Conservation (phyloP, 2,113 vertebrate genomes). For the Candoia aspera region DNA sequence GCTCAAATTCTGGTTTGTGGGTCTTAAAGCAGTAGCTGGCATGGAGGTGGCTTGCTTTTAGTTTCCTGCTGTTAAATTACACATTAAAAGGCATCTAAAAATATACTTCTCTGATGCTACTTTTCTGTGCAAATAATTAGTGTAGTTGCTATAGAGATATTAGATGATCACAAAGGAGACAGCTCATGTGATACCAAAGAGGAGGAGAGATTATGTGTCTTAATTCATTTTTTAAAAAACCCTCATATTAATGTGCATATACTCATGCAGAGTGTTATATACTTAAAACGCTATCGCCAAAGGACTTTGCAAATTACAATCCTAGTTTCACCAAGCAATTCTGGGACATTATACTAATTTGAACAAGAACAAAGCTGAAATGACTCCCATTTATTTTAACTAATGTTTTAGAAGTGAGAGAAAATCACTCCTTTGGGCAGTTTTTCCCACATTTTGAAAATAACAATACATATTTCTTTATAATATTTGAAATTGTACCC, state of each 20-base stretch:
- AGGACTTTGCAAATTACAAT: background rate
- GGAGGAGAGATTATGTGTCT: background rate
- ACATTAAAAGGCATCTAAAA: slow-evolving; percentile 35
- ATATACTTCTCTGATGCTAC: slow-evolving; percentile 32
- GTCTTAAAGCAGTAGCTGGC: slow-evolving; percentile 2
- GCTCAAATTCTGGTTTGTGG: slow-evolving; percentile 21
- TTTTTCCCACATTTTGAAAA: background rate
- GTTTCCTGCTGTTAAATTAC: slow-evolving; percentile 28
- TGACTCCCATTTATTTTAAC: background rate
- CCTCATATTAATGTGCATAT: background rate
- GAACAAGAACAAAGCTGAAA: background rate
- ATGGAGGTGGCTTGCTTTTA: background rate
- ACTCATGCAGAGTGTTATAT: background rate
- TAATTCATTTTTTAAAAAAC: background rate
- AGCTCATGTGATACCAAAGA: slow-evolving; percentile 4
- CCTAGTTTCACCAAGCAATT: background rate
- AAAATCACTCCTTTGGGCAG: background rate
- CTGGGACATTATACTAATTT: background rate
- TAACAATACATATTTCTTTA: background rate
- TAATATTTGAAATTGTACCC: background rate
- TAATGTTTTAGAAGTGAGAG: background rate
- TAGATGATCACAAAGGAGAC: slow-evolving; percentile 19
- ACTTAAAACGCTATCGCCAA: background rate
- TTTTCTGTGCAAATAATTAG: slow-evolving; percentile 32
- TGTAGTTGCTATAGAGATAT: background rate